Evolutionary conservation across 1,140 invertebrate species (phyloP).

Genomic region (Chionoecetes opilio): DNA sequence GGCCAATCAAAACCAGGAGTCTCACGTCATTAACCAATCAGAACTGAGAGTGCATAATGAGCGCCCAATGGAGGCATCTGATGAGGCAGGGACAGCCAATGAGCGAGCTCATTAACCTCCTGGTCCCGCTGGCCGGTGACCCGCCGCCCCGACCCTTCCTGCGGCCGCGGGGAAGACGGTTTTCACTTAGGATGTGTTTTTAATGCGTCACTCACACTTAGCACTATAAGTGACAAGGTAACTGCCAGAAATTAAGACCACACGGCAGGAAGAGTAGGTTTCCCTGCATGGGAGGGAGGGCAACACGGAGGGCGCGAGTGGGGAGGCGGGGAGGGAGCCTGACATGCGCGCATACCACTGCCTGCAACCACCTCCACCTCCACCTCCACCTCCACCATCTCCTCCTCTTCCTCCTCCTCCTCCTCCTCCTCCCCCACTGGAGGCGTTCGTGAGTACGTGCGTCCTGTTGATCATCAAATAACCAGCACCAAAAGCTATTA

Average conservation of each 20-base stretch:
- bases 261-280: not conserved
- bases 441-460: constrained; percentile 56
- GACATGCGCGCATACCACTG: constrained; percentile 39
- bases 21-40: constrained; percentile 55
- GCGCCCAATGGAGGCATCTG: constrained; percentile 66
- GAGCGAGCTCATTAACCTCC: constrained; percentile 67
- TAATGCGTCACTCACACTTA: constrained; percentile 37
- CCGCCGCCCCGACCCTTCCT: constrained; percentile 1
- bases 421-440: not conserved
- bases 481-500: constrained; percentile 65
- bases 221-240: constrained; percentile 31
- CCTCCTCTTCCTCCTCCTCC: not conserved
- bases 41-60: constrained; percentile 57
- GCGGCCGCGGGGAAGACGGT: constrained; percentile 3
- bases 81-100: constrained; percentile 64
- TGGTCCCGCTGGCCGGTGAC: not conserved
- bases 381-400: not conserved
- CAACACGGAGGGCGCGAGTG: not conserved
- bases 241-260: constrained; percentile 44
- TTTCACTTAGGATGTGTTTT: constrained; percentile 33
- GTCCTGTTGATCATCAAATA: constrained; percentile 66
- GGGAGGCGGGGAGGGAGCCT: not conserved
- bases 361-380: constrained; percentile 23
- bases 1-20: constrained; percentile 53
- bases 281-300: constrained; percentile 27